These are phyloP conservation scores for Gadopsis bispinosus DNA, from an alignment of 2,797 vertebrate species.

Conservation along the genomic window DNA sequence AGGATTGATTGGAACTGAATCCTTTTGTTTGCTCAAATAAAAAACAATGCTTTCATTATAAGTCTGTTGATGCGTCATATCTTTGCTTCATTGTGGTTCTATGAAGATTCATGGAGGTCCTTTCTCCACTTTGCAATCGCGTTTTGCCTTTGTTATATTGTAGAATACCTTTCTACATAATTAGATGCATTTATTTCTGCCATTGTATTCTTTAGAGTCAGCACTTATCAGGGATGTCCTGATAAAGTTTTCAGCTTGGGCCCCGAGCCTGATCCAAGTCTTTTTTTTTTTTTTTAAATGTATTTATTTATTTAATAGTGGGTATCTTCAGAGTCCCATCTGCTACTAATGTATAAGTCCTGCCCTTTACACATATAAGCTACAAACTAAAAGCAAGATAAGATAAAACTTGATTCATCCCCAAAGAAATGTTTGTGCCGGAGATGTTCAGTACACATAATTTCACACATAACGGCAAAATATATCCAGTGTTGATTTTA, in stretches of 20 bases:
- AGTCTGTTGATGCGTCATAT: slow-evolving; percentile 34
- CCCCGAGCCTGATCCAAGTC: background rate
- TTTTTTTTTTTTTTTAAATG: too few relatives aligned
- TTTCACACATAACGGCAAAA: background rate
- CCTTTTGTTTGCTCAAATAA: slow-evolving; percentile 47
- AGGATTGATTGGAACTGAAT: slow-evolving; percentile 59
- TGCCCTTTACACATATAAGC: background rate
- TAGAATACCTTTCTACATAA: background rate
- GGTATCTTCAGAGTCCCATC: background rate
- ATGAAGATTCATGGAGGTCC: slow-evolving; percentile 12
- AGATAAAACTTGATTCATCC: background rate
- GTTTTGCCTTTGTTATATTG: background rate
- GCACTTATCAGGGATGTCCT: background rate
- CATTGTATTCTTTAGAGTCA: slow-evolving; percentile 5
- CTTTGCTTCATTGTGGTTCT: slow-evolving; percentile 22
- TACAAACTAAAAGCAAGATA: background rate
- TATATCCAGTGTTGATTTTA: background rate
- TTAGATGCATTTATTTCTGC: background rate
- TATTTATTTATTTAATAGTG: too few relatives aligned
- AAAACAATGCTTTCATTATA: slow-evolving; percentile 44
- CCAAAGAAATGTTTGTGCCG: background rate
- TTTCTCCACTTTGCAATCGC: background rate
- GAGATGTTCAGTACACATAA: background rate
- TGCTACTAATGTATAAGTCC: background rate
- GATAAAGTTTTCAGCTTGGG: background rate